Percentiles rank a stretch among this genome's conserved stretches.
Conservation (phyloP, 2,888 invertebrate species). For the Busseola fusca region DNA sequence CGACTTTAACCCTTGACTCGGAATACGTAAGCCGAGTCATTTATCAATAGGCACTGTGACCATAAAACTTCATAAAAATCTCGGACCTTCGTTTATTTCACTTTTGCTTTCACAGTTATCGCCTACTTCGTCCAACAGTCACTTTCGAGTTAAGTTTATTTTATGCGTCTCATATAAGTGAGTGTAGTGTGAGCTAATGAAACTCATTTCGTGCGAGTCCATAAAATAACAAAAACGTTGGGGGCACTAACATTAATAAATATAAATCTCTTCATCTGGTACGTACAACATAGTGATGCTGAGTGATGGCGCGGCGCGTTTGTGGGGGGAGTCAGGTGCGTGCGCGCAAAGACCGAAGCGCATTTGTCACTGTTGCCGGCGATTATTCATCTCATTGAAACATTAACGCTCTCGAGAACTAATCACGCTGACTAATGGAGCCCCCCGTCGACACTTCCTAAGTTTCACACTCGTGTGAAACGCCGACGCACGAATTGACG, state of each 20-base stretch:
- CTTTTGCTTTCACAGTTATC: conserved; percentile 55
- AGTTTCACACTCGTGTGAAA: conserved; percentile 84
- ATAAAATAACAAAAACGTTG: conserved; percentile 65
- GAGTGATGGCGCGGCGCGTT: conserved; percentile 85
- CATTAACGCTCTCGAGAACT: conserved; percentile 87
- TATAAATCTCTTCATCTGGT: conserved; percentile 88
- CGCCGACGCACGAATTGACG: conserved; percentile 71
- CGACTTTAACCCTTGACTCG: conserved; percentile 84
- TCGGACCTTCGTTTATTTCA: conserved; percentile 56
- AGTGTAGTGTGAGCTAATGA: conserved; percentile 44
- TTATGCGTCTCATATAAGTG: conserved; percentile 52
- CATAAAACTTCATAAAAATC: conserved; percentile 66
- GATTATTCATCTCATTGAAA: conserved; percentile 89
- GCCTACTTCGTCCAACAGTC: conserved; percentile 33
- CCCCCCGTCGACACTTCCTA: conserved; percentile 88
- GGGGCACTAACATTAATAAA: conserved; percentile 80
- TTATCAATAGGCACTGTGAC: conserved; percentile 83
- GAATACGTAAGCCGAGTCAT: conserved; percentile 84
- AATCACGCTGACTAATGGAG: conserved; percentile 88
- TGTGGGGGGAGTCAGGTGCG: conserved; percentile 84
- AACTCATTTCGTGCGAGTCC: conserved; percentile 61
- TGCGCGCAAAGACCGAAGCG: conserved; percentile 79
- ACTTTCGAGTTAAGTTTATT: conserved; percentile 47
- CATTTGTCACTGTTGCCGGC: conserved; percentile 88
- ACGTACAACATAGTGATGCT: conserved; percentile 78